phyloP scores from a whole-genome alignment of 2,888 invertebrate genomes.

The Laspeyria flexula region DNA sequence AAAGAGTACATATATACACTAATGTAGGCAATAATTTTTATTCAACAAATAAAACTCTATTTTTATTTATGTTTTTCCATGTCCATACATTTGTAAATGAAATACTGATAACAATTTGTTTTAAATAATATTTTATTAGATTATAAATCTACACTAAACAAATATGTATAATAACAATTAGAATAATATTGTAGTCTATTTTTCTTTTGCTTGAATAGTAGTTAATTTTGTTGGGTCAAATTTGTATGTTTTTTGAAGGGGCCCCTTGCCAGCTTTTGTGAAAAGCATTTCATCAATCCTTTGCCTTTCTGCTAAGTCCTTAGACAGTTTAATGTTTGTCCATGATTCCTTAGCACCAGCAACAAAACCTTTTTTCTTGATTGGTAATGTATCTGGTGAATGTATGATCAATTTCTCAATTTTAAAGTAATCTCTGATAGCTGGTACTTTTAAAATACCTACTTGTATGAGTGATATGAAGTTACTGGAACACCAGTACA shows the following conservation, averaged over 20 bases:
- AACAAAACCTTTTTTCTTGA: slow-evolving; percentile 92
- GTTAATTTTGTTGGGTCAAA: slow-evolving; percentile 91
- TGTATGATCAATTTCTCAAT: slow-evolving; percentile 89
- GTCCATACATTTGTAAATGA: background rate
- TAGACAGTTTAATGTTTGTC: slow-evolving; percentile 92
- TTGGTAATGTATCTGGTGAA: slow-evolving; percentile 84
- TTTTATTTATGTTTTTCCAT: no score
- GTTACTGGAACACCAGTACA: slow-evolving; percentile 96
- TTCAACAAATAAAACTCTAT: no score
- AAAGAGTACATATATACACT: no score
- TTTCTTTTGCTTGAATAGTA: slow-evolving; percentile 84
- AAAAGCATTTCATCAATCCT: slow-evolving; percentile 92
- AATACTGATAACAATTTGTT: slow-evolving; percentile 16
- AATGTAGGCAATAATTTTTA: no score
- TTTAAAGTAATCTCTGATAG: slow-evolving; percentile 90
- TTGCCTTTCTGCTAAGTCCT: slow-evolving; percentile 91
- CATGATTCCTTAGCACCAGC: slow-evolving; percentile 93
- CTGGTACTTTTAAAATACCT: slow-evolving; percentile 90
- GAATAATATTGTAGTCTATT: slow-evolving; percentile 57
- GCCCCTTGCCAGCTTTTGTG: slow-evolving; percentile 93
- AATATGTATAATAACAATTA: slow-evolving; percentile 32
- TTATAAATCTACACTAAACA: slow-evolving; percentile 55
- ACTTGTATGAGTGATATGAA: slow-evolving; percentile 94
- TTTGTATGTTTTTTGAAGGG: slow-evolving; percentile 94
- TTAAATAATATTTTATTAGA: slow-evolving; percentile 54